Conservation (phyloP, 1,140 invertebrate genomes). For the Sycophila sp. region DNA sequence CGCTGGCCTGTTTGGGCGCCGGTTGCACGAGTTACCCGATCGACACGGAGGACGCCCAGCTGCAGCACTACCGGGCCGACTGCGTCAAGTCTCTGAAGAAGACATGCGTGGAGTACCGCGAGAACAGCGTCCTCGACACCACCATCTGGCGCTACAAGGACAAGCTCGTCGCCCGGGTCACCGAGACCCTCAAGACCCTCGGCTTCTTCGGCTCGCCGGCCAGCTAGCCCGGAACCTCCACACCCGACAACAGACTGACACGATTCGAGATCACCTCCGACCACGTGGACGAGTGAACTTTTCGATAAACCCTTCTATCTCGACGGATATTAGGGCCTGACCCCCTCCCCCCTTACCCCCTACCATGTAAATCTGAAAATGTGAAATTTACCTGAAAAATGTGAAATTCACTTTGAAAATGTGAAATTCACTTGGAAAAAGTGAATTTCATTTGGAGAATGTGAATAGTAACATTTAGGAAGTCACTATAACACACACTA, state of each 20-base stretch:
- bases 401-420: no score
- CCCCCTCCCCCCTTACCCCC: no score
- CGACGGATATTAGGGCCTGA: no score
- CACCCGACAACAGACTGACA: neutral
- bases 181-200: slow-evolving; percentile 75
- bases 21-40: slow-evolving; percentile 89
- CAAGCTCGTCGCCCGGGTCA: slow-evolving; percentile 75
- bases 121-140: slow-evolving; percentile 84
- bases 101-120: slow-evolving; percentile 83
- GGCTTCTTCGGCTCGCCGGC: slow-evolving; percentile 75
- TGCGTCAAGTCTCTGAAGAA: slow-evolving; percentile 92
- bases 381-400: no score
- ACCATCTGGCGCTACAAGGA: slow-evolving; percentile 90
- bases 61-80: slow-evolving; percentile 93
- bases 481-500: no score
- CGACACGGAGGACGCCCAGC: slow-evolving; percentile 82
- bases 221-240: neutral
- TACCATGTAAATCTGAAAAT: no score
- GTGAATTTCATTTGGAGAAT: no score
- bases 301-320: neutral
- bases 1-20: slow-evolving; percentile 85
- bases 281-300: neutral
- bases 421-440: no score
- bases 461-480: no score
- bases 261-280: neutral